Evolutionary conservation across 2,888 invertebrate species (phyloP), one percentile per base, ranked within the genome.

Genomic region (Beris chalybata): DNA sequence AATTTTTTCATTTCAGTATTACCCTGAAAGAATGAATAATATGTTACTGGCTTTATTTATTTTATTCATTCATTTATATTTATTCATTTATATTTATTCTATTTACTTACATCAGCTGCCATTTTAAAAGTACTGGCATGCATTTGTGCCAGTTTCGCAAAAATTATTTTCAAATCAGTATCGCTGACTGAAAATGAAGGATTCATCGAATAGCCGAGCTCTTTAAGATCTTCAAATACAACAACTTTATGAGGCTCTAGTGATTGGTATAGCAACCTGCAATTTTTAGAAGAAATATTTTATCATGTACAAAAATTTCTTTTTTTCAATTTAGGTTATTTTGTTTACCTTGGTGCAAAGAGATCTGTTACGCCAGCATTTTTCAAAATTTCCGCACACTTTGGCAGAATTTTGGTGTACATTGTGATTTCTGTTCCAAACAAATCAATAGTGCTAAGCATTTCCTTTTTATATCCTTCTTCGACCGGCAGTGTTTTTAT

Each of bases 391-490:
- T 32, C 52, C 22, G 13, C 13, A 15, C 61, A 50, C 15, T 50
- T 30, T 12, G 29, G 15, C 15, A 61, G 9, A 1, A 61, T 52
- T 52, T 61, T 50, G 4, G 50, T 61, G 48, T 61, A 61, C 13
- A 61, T 32, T 12, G 22, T 32, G 9, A 52, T 61, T 61, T 61
- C 61, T 12, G 29, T 52, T 11, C 11, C 50, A 22, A 61, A 61
- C 6, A 61, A 5, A 30, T 50, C 43, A 7, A 61, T 43, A 6
- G 32, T 50, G 4, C 38, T 43, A 13, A 61, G 61, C 22, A 61
- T 9, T 38, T 61, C 61, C 13, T 61, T 61, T 61, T 61, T 61
- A 7, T 32, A 12, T 12, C 61, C 61, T 32, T 61, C 61, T 12
- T 13, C 50, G 2, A 61, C 32, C 11, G 61, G 61, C 4, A 38